Conservation (phyloP, 2,113 vertebrate species). For the Sphyrna mokarran region DNA sequence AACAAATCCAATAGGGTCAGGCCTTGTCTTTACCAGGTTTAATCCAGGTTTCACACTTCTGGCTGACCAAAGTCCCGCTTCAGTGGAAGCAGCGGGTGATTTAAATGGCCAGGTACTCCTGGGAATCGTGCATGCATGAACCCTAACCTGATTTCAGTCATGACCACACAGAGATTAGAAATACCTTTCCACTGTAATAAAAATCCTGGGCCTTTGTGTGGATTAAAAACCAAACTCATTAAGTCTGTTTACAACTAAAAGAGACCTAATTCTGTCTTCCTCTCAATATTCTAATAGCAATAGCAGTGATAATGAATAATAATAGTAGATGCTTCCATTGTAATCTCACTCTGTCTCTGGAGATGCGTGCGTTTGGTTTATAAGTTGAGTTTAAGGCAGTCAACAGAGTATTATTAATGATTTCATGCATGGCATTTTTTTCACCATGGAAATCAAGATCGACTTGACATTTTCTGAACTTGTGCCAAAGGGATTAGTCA, state of each 20-base stretch:
- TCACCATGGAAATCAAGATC: slow-evolving; percentile 25
- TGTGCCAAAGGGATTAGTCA: slow-evolving; percentile 29
- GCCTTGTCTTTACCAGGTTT: no score
- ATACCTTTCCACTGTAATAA: no score
- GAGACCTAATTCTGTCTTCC: neutral
- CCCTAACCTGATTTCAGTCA: no score
- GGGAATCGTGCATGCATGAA: no score
- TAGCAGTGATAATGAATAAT: neutral
- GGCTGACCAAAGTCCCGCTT: no score
- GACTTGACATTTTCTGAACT: slow-evolving; percentile 17
- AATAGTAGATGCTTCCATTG: neutral
- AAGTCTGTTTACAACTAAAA: neutral
- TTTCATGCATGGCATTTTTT: neutral
- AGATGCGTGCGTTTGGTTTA: slow-evolving; percentile 1
- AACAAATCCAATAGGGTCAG: no score
- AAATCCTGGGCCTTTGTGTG: neutral
- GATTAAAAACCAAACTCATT: neutral
- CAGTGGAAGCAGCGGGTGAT: no score
- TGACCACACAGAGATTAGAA: no score
- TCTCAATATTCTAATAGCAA: neutral
- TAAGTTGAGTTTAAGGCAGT: slow-evolving; percentile 20
- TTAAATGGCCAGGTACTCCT: no score
- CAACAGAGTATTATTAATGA: neutral
- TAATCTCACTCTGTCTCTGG: neutral
- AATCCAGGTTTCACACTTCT: no score